These are phyloP conservation scores for Todiramphus chloris DNA, from an alignment of 2,113 vertebrate genomes.

Conservation along the genomic window DNA sequence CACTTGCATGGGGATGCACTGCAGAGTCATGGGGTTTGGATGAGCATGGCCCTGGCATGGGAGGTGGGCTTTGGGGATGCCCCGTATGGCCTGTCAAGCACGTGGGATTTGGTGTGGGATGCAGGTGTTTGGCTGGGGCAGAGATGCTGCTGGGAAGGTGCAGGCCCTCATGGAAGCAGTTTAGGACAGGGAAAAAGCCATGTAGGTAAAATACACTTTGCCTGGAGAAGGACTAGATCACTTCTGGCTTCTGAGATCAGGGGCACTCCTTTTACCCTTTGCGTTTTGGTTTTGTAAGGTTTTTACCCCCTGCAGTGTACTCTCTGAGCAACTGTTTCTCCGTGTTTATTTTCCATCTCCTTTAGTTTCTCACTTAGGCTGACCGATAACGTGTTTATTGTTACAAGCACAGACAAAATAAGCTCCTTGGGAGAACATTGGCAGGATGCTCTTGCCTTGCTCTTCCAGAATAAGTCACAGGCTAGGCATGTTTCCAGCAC, in stretches of 20 bases:
- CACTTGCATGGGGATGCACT: not conserved
- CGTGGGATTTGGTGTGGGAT: not conserved
- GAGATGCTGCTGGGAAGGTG: not conserved
- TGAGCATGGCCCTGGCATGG: not conserved
- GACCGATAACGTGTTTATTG: not conserved
- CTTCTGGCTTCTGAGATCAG: not conserved
- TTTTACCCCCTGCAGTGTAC: not conserved
- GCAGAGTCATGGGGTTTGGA: not conserved
- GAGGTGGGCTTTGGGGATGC: not conserved
- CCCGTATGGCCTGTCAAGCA: not conserved
- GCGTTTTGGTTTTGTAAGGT: not conserved
- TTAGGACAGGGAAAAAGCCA: not conserved
- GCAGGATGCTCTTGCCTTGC: not conserved
- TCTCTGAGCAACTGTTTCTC: not conserved
- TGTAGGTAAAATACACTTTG: rapidly evolving
- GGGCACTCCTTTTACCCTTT: not conserved
- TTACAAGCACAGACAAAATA: not conserved
- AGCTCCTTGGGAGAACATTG: not conserved
- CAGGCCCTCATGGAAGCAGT: not conserved
- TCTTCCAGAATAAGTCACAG: not conserved
- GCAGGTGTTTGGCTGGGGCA: not conserved
- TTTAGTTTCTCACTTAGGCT: not conserved
- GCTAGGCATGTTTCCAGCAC: not conserved
- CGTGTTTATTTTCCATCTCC: not conserved
- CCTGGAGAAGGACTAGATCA: not conserved